Conservation (phyloP, 2,113 vertebrate genomes). For the Nansenia antarctica region DNA sequence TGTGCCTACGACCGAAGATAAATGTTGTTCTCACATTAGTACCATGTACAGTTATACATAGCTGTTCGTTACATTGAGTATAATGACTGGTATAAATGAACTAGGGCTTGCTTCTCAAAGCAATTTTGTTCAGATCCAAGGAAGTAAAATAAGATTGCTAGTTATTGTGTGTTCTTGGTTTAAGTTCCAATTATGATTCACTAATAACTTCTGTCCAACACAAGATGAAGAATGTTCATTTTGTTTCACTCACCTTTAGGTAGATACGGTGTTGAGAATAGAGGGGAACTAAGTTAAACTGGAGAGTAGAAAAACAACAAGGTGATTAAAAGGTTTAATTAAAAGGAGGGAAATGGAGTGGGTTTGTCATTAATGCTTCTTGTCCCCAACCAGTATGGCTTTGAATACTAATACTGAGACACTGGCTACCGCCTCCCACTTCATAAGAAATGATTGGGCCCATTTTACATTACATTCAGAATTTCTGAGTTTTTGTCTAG, state of each 20-base stretch:
- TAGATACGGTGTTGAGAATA: slow-evolving; percentile 44
- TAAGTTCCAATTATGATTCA: slow-evolving; percentile 26
- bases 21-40: background rate
- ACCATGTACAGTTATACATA: too few relatives aligned
- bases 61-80: background rate
- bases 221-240: background rate
- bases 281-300: background rate
- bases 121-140: background rate
- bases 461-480: too few relatives aligned
- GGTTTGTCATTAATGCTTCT: slow-evolving; percentile 57
- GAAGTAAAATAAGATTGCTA: background rate
- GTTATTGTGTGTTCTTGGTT: background rate
- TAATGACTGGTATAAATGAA: background rate
- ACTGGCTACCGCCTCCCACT: slow-evolving; percentile 40
- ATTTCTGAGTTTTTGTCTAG: too few relatives aligned
- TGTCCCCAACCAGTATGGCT: slow-evolving; percentile 34
- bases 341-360: slow-evolving; percentile 54
- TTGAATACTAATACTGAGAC: slow-evolving; percentile 58
- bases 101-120: background rate
- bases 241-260: slow-evolving; percentile 8
- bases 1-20: slow-evolving; percentile 36
- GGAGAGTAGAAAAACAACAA: slow-evolving; percentile 1
- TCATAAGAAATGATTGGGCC: too few relatives aligned
- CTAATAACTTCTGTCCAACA: slow-evolving; percentile 16
- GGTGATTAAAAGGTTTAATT: slow-evolving; percentile 64